Conservation (phyloP, 2,797 vertebrate species). For the Rhinoraja longicauda region DNA sequence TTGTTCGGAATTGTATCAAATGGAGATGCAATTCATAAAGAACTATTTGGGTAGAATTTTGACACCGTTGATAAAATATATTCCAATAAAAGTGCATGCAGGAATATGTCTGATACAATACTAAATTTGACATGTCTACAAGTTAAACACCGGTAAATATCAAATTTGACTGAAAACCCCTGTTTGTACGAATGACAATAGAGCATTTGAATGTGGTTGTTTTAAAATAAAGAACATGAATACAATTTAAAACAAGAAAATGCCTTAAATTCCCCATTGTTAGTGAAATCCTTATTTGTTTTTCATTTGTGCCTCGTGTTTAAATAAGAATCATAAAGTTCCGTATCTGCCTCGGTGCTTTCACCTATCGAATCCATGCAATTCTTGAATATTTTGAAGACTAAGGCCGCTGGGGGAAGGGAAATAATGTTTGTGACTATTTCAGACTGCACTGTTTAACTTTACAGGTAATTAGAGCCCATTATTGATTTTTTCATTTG, state of each 20-base stretch:
- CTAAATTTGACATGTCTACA: not conserved
- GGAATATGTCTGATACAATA: not conserved
- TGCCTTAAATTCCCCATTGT: not conserved
- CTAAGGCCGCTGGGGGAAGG: not conserved
- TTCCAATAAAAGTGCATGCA: too few relatives aligned
- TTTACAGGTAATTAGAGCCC: slow-evolving; percentile 28
- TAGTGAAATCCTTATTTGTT: too few relatives aligned
- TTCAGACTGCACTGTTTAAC: slow-evolving; percentile 1
- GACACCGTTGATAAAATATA: not conserved
- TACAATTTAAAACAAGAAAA: not conserved
- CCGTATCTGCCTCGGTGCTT: not conserved
- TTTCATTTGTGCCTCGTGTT: not conserved
- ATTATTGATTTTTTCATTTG: slow-evolving; percentile 23
- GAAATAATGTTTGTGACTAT: not conserved
- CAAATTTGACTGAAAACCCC: too few relatives aligned
- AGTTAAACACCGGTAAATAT: not conserved
- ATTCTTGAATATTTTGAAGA: not conserved
- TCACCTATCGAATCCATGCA: not conserved
- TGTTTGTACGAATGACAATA: not conserved
- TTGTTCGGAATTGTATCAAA: not conserved
- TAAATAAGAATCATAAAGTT: not conserved
- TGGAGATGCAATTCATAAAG: not conserved
- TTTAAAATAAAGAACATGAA: not conserved
- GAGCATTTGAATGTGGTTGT: not conserved
- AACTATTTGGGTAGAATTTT: not conserved